phyloP scores from a whole-genome alignment of 2,113 vertebrate species.

The Cyprinodon tularosa region DNA sequence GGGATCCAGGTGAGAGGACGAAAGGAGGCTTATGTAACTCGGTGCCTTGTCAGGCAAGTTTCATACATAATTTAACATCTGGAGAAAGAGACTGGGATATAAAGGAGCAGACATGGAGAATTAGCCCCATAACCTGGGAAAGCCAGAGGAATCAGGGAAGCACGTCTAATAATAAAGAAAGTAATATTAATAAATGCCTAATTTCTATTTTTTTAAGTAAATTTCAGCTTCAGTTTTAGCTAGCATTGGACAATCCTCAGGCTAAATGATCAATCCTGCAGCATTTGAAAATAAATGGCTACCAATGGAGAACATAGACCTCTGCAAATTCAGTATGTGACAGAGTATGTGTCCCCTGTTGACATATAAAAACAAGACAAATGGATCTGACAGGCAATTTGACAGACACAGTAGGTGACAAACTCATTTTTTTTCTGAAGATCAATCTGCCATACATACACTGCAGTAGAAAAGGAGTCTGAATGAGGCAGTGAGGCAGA shows the following conservation, averaged over 20 bases:
- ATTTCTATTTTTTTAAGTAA: conserved; percentile 23
- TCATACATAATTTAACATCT: conserved; percentile 73
- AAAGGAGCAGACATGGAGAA: conserved; percentile 59
- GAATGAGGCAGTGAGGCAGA: conserved; percentile 7
- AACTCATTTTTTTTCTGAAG: conserved; percentile 40
- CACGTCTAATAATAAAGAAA: conserved; percentile 51
- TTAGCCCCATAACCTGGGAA: conserved; percentile 66
- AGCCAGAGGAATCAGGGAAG: conserved; percentile 41
- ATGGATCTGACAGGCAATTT: conserved; percentile 48
- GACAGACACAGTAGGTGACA: conserved; percentile 53
- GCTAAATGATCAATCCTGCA: conserved; percentile 45
- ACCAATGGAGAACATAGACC: conserved; percentile 30
- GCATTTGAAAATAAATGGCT: conserved; percentile 28
- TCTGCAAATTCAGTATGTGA: conserved; percentile 22
- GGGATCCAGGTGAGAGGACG: conserved; percentile 73
- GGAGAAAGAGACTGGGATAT: conserved; percentile 50
- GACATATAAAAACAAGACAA: conserved; percentile 52
- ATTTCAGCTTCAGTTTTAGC: conserved; percentile 37
- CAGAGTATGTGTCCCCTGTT: conserved; percentile 29
- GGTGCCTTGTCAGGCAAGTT: conserved; percentile 59
- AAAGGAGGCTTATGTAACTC: conserved; percentile 64
- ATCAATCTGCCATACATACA: conserved; percentile 45
- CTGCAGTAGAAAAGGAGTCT: neutral
- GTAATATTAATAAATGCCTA: conserved; percentile 33
- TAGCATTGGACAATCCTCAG: neutral